Percentiles rank a stretch among this genome's conserved stretches.
These are phyloP conservation scores for Danaus chrysippus DNA, from an alignment of 2,888 invertebrate species.

Conservation along the genomic window DNA sequence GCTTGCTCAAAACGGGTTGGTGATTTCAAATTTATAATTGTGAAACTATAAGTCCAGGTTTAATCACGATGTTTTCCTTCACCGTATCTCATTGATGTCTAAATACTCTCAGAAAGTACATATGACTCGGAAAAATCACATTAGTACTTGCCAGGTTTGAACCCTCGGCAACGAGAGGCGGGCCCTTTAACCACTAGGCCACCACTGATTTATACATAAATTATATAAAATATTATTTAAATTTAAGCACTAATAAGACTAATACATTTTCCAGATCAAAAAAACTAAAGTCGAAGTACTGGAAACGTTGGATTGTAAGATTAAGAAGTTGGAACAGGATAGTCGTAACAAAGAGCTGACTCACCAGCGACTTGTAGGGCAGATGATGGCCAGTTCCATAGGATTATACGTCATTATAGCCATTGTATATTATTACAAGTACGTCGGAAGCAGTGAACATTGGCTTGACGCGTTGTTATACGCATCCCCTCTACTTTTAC, in stretches of 20 bases:
- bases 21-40: no score
- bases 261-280: conserved; percentile 57
- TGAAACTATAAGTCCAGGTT: no score
- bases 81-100: no score
- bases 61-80: no score
- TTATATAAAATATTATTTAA: not conserved
- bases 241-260: not conserved
- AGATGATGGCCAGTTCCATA: conserved; percentile 84
- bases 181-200: no score
- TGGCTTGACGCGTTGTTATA: conserved; percentile 86
- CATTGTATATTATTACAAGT: conserved; percentile 87
- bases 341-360: conserved; percentile 88
- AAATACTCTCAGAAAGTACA: no score
- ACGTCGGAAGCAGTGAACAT: conserved; percentile 85
- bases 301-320: conserved; percentile 88
- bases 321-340: conserved; percentile 89
- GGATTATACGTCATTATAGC: conserved; percentile 85
- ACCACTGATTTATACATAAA: no score
- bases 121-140: no score
- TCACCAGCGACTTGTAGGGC: conserved; percentile 89
- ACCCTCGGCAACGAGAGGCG: no score
- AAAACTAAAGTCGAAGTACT: conserved; percentile 75
- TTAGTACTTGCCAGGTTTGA: no score
- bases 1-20: no score
- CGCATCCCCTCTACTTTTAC: conserved; percentile 86